phyloP scores from a whole-genome alignment of 2,113 vertebrate species.

The Tragelaphus strepsiceros region DNA sequence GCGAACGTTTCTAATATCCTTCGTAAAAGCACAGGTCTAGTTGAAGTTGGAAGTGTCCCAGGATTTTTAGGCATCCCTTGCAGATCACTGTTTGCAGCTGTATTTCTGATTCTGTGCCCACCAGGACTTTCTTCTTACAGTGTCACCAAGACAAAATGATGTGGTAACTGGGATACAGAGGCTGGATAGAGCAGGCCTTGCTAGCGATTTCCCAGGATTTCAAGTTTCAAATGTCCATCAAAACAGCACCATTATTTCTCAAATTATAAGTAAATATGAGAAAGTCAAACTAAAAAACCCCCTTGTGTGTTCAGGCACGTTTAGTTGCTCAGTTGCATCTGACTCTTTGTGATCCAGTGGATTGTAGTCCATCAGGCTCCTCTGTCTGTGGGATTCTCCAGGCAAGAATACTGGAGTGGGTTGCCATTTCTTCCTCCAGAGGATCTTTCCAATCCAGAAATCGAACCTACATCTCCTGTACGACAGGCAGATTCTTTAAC shows the following conservation, averaged over 20 bases:
- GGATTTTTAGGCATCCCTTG: background rate
- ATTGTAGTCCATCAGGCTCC: background rate
- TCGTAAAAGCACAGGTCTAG: background rate
- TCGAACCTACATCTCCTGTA: background rate
- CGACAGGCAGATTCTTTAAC: background rate
- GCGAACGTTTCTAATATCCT: background rate
- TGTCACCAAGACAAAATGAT: background rate
- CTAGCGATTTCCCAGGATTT: fast-evolving
- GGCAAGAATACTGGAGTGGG: background rate
- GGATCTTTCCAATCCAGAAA: background rate
- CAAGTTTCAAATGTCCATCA: background rate
- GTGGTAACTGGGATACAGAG: background rate
- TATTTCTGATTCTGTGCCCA: background rate
- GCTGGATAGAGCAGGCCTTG: fast-evolving
- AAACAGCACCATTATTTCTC: background rate
- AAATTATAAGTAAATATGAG: background rate
- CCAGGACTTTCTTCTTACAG: too few species aligned
- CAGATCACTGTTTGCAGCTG: too few species aligned
- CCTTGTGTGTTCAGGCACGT: background rate
- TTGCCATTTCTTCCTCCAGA: background rate
- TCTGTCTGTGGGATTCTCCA: background rate
- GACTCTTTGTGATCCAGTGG: background rate
- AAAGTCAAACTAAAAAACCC: background rate
- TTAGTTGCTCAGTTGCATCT: too few species aligned
- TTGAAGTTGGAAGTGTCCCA: background rate